These are phyloP conservation scores for Agrypnia vestita DNA, from an alignment of 1,140 invertebrate genomes.

Conservation along the genomic window DNA sequence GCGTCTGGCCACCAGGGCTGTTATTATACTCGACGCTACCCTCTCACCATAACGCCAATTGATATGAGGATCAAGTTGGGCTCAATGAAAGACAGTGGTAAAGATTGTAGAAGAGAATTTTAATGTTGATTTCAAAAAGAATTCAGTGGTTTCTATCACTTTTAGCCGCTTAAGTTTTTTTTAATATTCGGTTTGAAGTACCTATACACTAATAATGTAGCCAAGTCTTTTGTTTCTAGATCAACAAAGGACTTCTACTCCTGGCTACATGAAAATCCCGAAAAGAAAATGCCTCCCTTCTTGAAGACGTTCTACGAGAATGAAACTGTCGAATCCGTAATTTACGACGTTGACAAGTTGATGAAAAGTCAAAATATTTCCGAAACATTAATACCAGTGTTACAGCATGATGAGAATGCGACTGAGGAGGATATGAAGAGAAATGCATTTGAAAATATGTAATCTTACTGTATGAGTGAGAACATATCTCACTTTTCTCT, in stretches of 20 bases:
- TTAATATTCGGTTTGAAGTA: not conserved
- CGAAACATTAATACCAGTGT: slow-evolving; percentile 14
- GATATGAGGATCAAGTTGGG: too few relatives aligned
- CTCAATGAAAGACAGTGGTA: too few relatives aligned
- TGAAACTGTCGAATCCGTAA: not conserved
- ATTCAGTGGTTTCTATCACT: too few relatives aligned
- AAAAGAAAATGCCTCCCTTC: slow-evolving; percentile 67
- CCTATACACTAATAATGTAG: not conserved
- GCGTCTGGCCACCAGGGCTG: too few relatives aligned
- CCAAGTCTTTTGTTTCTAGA: slow-evolving; percentile 62
- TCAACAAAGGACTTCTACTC: slow-evolving; percentile 69
- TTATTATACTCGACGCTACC: too few relatives aligned
- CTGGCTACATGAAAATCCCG: slow-evolving; percentile 66
- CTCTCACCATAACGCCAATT: too few relatives aligned
- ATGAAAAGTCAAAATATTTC: slow-evolving; percentile 17
- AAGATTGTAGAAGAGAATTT: too few relatives aligned
- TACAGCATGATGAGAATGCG: not conserved
- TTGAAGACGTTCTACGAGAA: slow-evolving; percentile 49
- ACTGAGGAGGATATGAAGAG: not conserved
- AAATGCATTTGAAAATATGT: not conserved
- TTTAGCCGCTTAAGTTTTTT: too few relatives aligned
- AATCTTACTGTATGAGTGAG: not conserved
- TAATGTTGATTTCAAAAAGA: too few relatives aligned
- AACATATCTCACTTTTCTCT: not conserved
- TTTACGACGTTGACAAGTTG: not conserved